A percentile compares a stretch with the other conserved stretches of the same genome.
Evolutionary conservation across 2,888 invertebrate species (phyloP).

Genomic region (Mythimna vitellina): DNA sequence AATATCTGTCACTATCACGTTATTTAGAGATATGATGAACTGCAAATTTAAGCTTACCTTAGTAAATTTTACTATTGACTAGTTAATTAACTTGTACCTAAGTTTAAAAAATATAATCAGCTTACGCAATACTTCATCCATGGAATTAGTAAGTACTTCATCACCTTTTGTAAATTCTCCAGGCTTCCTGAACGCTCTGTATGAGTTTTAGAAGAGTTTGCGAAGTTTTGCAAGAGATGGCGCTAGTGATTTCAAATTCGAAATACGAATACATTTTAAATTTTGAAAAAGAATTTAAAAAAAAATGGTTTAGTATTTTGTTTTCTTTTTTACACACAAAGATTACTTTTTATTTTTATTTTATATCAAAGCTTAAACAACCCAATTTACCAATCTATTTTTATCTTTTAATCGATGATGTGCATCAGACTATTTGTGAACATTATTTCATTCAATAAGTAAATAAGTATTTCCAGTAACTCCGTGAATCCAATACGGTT

Average conservation of each 20-base stretch:
- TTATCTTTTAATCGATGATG: neutral
- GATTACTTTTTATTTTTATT: neutral
- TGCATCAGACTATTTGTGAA: neutral
- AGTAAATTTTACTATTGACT: neutral
- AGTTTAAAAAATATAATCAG: neutral
- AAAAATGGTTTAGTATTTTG: no score
- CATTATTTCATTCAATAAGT: slow-evolving; percentile 1
- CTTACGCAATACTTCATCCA: no score
- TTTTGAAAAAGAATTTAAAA: neutral
- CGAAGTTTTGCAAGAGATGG: slow-evolving; percentile 43
- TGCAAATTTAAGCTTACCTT: neutral
- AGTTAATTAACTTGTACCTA: no score
- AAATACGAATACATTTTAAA: neutral
- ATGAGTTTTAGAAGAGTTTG: slow-evolving; percentile 6
- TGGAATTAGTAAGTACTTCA: neutral
- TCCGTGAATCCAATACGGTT: slow-evolving; percentile 14
- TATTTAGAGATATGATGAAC: neutral
- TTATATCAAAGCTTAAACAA: neutral
- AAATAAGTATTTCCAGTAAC: slow-evolving; percentile 18
- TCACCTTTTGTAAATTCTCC: neutral
- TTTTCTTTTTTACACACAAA: no score
- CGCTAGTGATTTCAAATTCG: slow-evolving; percentile 19
- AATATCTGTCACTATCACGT: neutral
- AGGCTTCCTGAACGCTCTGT: neutral
- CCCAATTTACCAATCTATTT: neutral